These are phyloP conservation scores for Leptobrachium ailaonicum DNA, from an alignment of 2,113 vertebrate genomes.

Conservation along the genomic window DNA sequence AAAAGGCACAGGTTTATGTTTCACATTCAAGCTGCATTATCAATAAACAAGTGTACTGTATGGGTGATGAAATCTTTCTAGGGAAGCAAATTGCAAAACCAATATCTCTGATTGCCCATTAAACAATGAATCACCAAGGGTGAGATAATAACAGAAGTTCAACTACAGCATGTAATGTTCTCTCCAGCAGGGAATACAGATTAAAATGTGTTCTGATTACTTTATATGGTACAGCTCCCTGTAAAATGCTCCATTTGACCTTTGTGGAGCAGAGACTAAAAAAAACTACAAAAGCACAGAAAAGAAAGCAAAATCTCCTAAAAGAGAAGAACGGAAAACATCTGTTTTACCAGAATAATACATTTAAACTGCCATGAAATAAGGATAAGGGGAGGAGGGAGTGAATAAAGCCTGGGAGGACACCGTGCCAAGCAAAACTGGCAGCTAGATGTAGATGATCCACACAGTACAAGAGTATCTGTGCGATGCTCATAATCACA, in stretches of 20 bases:
- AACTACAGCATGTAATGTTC: background rate
- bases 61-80: constrained; percentile 11
- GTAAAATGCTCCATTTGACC: background rate
- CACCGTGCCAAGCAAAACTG: background rate
- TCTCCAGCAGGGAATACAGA: background rate
- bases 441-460: constrained; percentile 18
- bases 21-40: constrained; percentile 11
- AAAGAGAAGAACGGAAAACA: no score
- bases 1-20: background rate
- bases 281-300: background rate
- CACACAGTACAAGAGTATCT: background rate
- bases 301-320: no score
- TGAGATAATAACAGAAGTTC: constrained; percentile 5
- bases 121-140: constrained; percentile 3
- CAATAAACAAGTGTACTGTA: constrained; percentile 23
- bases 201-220: constrained; percentile 24
- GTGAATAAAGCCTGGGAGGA: no score
- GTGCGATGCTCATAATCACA: no score
- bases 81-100: constrained; percentile 19
- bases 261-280: background rate
- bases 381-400: no score
- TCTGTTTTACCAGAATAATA: no score
- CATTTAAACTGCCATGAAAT: no score
- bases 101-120: constrained; percentile 15
- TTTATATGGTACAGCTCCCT: constrained; percentile 24